Base-by-base conservation (phyloP, 2,113 vertebrate genomes). In the Leiothrix lutea region DNA sequence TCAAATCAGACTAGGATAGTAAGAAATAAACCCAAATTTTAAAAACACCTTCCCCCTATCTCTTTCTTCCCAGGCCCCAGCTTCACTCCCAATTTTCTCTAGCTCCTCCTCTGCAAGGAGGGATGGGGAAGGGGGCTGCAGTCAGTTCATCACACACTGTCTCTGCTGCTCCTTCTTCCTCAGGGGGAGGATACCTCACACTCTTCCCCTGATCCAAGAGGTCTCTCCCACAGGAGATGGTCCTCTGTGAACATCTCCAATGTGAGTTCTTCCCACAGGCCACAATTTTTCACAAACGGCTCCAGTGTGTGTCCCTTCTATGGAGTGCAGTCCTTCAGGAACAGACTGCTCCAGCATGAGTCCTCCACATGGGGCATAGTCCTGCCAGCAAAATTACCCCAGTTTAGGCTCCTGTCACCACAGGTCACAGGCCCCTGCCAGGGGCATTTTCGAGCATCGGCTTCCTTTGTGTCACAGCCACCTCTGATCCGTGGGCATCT, bases 51-150 rank as follows among this genome's bases (percentile, higher is more conserved):
- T 36, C 7, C 8, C 9, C 8, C 7, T 24, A 9, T 20, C 12
- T 57, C 14, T 65, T 66, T 80, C 18, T 65, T 51, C 26, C 38
- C 33, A 38, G 19, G 15, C 26, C 26, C 31, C 26, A 36, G 8
- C 18, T 40, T 72, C 14, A 14, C 12, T 36, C 9, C 18, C 8
- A 28, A 2, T 38, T 80, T 58, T 38, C 23, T 58, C 44, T 51
- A 51, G 5, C 28, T 51, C 36, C 51, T 66, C 23, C 7, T 8
- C 8, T 26, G 16, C 18, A 44, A 13, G 12, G 23, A 5, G 25
- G 14, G 15, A 58, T 56, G 18, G 8, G 51, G 6, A 51, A 20
- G 15, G 18, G 8, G 2, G 15, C 31, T 80, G 17, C 0, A 1
- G 9, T 33, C 31, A 48, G 26, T 35, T 56, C 25, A 33, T 51